phyloP scores from a whole-genome alignment of 2,888 invertebrate genomes.

The Polyommatus iphigenia region DNA sequence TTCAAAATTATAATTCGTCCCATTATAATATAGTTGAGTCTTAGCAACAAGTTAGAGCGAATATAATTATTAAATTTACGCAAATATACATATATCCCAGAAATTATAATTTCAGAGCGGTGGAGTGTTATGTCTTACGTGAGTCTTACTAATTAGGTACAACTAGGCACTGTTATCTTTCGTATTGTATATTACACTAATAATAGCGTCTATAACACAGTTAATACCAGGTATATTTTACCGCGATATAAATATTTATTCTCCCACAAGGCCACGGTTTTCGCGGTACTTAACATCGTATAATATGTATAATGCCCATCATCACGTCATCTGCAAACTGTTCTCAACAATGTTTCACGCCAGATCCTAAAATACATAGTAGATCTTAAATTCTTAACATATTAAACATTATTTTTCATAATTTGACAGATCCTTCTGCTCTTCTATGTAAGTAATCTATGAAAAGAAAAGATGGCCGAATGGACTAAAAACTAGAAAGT shows the following conservation, averaged over 20 bases:
- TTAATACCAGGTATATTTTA: slow-evolving; percentile 2
- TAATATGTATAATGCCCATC: slow-evolving; percentile 8
- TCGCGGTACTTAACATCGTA: not conserved
- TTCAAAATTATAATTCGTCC: too few species aligned
- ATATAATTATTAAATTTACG: too few species aligned
- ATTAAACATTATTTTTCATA: not conserved
- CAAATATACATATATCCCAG: too few species aligned
- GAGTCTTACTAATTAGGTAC: too few species aligned
- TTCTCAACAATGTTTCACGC: slow-evolving; percentile 7
- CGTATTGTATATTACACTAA: not conserved
- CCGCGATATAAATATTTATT: not conserved
- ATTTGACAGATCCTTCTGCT: too few species aligned
- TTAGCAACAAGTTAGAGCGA: too few species aligned
- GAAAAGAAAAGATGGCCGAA: too few species aligned
- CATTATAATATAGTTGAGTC: too few species aligned
- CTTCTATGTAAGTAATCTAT: too few species aligned
- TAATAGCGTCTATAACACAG: not conserved
- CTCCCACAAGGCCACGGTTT: slow-evolving; percentile 3
- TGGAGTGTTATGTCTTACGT: too few species aligned
- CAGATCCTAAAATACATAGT: not conserved
- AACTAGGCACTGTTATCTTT: not conserved
- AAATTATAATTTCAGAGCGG: too few species aligned
- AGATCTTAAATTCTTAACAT: not conserved
- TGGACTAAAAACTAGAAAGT: too few species aligned
- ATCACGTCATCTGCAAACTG: not conserved